Conservation (phyloP, 2,888 invertebrate species). For the Lathronympha strigana region DNA sequence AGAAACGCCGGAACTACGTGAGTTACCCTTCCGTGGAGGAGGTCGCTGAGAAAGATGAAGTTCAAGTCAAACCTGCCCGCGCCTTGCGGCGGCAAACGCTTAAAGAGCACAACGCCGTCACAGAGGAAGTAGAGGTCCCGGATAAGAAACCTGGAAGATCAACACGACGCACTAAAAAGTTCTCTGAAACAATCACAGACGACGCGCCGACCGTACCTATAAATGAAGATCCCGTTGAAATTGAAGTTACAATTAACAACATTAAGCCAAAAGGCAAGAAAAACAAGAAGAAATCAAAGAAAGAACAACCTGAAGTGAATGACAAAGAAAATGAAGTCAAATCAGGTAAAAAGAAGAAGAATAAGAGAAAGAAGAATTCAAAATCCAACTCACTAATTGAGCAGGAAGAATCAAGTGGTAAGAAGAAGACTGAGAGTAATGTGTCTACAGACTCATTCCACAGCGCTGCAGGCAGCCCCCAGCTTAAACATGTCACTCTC, state of each 20-base stretch:
- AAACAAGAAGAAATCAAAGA: conserved; percentile 47
- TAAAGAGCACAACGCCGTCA: conserved; percentile 56
- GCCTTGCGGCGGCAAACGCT: conserved; percentile 56
- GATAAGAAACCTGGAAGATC: conserved; percentile 49
- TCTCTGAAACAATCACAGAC: conserved; percentile 47
- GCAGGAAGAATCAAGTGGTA: conserved; percentile 44
- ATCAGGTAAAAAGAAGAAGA: conserved; percentile 60
- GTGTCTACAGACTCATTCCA: conserved; percentile 69
- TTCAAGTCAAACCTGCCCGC: conserved; percentile 46
- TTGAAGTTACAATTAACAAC: conserved; percentile 34
- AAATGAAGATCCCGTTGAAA: conserved; percentile 45
- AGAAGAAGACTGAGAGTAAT: conserved; percentile 52
- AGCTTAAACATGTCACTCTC: neutral
- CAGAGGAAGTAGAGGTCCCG: conserved; percentile 46
- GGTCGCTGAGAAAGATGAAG: conserved; percentile 44
- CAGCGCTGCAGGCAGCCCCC: conserved; percentile 72
- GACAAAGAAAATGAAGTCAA: conserved; percentile 49
- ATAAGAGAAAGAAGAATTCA: conserved; percentile 50
- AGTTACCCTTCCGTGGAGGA: conserved; percentile 65
- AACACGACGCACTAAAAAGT: conserved; percentile 59
- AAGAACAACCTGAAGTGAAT: conserved; percentile 43
- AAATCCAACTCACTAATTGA: conserved; percentile 50
- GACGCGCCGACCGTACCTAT: conserved; percentile 17
- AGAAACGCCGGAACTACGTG: conserved; percentile 68
- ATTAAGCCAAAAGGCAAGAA: conserved; percentile 45